Base-by-base conservation (phyloP, 2,113 vertebrate genomes). In the Sorex fumeus region DNA sequence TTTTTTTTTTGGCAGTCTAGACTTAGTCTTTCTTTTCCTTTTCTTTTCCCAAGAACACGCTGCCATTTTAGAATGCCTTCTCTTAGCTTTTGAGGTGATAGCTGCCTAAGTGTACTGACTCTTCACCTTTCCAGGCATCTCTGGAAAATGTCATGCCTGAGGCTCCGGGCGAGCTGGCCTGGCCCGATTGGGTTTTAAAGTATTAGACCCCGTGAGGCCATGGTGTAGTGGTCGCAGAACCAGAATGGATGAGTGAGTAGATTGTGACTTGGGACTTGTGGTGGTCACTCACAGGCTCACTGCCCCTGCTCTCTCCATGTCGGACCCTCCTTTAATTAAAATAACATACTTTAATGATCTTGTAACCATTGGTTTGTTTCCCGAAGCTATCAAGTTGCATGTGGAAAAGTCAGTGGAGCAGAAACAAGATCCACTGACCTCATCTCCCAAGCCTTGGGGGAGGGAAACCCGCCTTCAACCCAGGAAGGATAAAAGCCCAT, bases 391-490 rank as follows among this genome's bases (percentile, higher is more conserved):
- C 78, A 30, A 45, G 32, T 93, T 90, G 43, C 84, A 6, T 43
- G 87, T 87, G 84, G 76, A 93, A 81, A 94, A 93, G 72, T 83
- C 77, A 89, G 72, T n/a, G 75, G 89, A 81, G 94, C 93, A 91
- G 88, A 93, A 95, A 71, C 34, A 23, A 86, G 84, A 89, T 87
- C 85, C n/a, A 72, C 47, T 92, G 91, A 84, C 92, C 77, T 93
- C 66, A 80, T 96, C 82, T 67, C 84, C 75, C 70, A 60, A 82
- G 36, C 64, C 28, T 25, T 0, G 19, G 36, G 94, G 91, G 89
- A 71, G 82, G 50, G 91, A 43, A 50, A 45, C 57, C 83, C 69
- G 90, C 82, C 7, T 43, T 62, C 69, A 67, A 74, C 27, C 34
- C 16, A 28, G 60, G 69, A 30, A 50, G 45, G 23, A 32, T 45